Evolutionary conservation across 2,797 vertebrate species (phyloP).

Genomic region (Schizopygopsis malacanthus): DNA sequence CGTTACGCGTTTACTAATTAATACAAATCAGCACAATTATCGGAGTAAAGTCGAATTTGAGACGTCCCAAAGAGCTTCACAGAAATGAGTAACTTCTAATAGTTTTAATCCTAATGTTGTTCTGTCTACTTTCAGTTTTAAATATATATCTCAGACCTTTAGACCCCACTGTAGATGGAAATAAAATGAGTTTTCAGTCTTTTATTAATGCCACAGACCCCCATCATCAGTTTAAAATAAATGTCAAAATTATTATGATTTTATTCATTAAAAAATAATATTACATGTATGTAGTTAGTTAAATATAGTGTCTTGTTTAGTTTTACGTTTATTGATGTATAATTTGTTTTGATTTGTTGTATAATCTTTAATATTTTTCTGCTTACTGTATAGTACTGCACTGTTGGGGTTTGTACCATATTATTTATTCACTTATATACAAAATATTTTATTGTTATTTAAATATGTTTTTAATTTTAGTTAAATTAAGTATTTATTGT

Average conservation of each 20-base stretch:
- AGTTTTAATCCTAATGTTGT: neutral
- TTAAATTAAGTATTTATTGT: neutral
- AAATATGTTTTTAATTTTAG: neutral
- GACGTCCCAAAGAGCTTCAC: neutral
- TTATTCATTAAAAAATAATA: neutral
- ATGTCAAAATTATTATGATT: neutral
- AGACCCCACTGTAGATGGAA: too few species aligned
- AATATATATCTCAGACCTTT: neutral
- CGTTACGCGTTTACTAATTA: neutral
- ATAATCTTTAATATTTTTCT: too few species aligned
- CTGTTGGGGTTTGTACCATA: neutral
- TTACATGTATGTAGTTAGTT: neutral
- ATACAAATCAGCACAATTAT: neutral
- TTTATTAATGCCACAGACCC: neutral
- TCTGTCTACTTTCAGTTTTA: neutral
- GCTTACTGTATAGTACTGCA: neutral
- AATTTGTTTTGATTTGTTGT: too few species aligned
- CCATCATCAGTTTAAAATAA: neutral
- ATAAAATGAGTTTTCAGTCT: neutral
- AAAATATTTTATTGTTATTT: neutral
- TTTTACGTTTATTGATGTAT: neutral
- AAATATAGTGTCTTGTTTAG: neutral
- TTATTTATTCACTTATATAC: neutral
- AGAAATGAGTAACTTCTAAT: neutral
- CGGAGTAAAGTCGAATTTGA: neutral